These are phyloP conservation scores for Tauraco hartlaubi DNA, from an alignment of 2,797 vertebrate genomes.

Conservation along the genomic window DNA sequence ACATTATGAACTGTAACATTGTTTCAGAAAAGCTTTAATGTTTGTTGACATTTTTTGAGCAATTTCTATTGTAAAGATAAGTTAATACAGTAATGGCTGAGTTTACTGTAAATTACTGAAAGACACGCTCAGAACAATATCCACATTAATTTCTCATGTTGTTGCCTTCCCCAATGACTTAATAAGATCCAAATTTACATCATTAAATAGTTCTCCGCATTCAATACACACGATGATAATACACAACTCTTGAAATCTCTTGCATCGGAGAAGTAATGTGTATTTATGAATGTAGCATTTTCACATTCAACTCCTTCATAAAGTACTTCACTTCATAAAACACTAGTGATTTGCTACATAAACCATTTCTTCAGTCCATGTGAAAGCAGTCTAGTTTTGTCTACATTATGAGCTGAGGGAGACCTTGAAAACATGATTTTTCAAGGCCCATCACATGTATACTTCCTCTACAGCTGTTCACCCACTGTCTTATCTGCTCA, in stretches of 20 bases:
- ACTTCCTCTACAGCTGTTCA: background rate
- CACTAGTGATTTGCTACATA: background rate
- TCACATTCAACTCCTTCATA: background rate
- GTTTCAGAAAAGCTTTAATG: background rate
- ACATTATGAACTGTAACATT: background rate
- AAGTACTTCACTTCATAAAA: background rate
- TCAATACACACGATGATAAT: background rate
- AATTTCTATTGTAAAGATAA: background rate
- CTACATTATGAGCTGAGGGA: background rate
- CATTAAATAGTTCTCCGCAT: background rate
- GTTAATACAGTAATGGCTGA: background rate
- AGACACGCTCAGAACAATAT: background rate
- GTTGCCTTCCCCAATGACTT: background rate
- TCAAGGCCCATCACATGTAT: background rate
- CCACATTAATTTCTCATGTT: rapidly evolving
- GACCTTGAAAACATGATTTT: background rate
- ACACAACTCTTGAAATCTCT: background rate
- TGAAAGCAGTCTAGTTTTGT: background rate
- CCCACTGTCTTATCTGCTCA: background rate
- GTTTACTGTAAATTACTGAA: background rate
- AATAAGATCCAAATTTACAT: background rate
- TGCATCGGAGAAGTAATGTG: background rate
- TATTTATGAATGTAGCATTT: background rate
- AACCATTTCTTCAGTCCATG: background rate
- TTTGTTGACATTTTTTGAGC: background rate